These are phyloP conservation scores for Echeneis naucrates DNA, from an alignment of 2,797 vertebrate species.

Conservation along the genomic window DNA sequence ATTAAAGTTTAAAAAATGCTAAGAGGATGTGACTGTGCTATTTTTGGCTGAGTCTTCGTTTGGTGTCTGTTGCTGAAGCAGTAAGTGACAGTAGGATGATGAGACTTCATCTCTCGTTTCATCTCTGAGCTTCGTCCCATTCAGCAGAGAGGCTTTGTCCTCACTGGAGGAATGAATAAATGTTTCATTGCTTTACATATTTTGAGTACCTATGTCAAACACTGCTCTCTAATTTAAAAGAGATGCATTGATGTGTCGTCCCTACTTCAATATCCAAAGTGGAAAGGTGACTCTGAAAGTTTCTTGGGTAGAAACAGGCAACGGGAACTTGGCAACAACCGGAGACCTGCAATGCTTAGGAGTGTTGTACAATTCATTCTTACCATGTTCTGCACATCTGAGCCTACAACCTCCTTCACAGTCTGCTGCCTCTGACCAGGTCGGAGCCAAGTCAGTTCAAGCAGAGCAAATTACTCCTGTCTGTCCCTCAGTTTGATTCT, in stretches of 20 bases:
- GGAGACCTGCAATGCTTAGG: constrained; percentile 10
- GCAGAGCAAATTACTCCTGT: constrained; percentile 24
- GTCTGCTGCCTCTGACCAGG: constrained; percentile 31
- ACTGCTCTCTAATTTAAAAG: constrained; percentile 57
- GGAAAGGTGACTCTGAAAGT: constrained; percentile 26
- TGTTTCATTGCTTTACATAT: constrained; percentile 63
- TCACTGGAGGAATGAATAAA: constrained; percentile 48
- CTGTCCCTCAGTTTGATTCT: constrained; percentile 25
- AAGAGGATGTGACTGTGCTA: constrained; percentile 48
- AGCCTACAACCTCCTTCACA: constrained; percentile 34
- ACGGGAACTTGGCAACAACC: constrained; percentile 8
- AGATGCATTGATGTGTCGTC: constrained; percentile 46
- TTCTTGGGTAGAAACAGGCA: constrained; percentile 17
- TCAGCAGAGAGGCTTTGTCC: constrained; percentile 38
- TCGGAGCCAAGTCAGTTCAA: constrained; percentile 19
- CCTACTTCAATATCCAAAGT: constrained; percentile 27
- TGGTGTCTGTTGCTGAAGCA: constrained; percentile 61
- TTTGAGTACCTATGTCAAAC: constrained; percentile 61
- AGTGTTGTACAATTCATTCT: constrained; percentile 13
- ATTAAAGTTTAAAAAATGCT: constrained; percentile 27
- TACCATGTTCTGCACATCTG: constrained; percentile 16
- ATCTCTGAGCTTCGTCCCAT: constrained; percentile 31
- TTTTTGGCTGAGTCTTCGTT: constrained; percentile 55
- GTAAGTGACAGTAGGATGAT: constrained; percentile 54
- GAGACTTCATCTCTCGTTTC: constrained; percentile 59